Base-by-base conservation (phyloP, 2,113 vertebrate species). In the Rhinolophus ferrumequinum region DNA sequence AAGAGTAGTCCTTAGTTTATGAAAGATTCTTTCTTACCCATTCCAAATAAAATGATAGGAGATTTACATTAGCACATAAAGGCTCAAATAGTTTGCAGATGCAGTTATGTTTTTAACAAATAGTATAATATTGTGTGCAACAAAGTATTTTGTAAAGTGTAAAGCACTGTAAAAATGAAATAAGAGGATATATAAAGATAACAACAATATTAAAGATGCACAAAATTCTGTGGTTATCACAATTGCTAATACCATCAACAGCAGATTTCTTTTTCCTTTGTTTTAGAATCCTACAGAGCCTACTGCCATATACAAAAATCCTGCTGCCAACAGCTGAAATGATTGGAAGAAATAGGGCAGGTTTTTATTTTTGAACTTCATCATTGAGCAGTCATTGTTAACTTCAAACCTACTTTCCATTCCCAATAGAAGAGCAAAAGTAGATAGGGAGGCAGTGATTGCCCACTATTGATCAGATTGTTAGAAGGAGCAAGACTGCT, bases 41-140 rank as follows among this genome's bases (percentile, higher is more conserved):
- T 94, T 87, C 35, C 7, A 44, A 80, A 89, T 93, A 77, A 95
- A 90, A 69, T 67, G 16, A 10, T 64, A 81, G 50, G 24, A 90
- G 44, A 41, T 92, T 93, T 90, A 52, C 2, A 52, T 86, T 33
- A 75, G 16, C 77, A 84, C 12, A 13, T 70, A 94, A 94, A 95
- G 60, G 18, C 30, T 70, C 22, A 90, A 58, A 72, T 83, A 70
- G 22, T 92, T 90, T 66, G 22, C 60, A 87, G 38, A 44, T 86
- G n/a, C 44, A 79, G 15, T 47, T 96, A 86, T 33, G 22, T 24
- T 86, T 75, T 79, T 66, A 93, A n/a, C 73, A 75, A 77, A 85
- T 92, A 28, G 54, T 24, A 38, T 18, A 84, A 77, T 60, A 24
- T 30, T 30, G 16, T 56, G 3, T 93, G 87, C 58, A 94, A 75